phyloP scores from a whole-genome alignment of 2,888 invertebrate species.

The Rhogogaster chlorosoma region DNA sequence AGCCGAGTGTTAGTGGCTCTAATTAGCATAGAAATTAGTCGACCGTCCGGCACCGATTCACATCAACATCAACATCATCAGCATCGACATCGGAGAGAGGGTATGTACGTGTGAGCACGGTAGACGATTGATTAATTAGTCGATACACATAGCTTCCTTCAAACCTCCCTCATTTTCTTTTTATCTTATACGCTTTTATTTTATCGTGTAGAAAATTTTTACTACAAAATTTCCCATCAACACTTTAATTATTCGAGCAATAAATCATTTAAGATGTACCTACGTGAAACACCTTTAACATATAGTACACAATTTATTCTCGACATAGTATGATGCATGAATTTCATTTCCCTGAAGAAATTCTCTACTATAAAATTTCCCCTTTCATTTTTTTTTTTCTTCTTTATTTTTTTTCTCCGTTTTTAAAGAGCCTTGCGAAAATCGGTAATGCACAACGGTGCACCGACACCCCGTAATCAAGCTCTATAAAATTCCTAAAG shows the following conservation, averaged over 20 bases:
- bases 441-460: neutral
- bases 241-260: neutral
- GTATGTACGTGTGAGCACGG: neutral
- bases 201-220: neutral
- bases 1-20: neutral
- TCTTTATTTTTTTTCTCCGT: neutral
- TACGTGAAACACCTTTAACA: neutral
- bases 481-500: slow-evolving; percentile 50
- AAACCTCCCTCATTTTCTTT: neutral
- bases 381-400: neutral
- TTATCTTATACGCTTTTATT: neutral
- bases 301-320: neutral
- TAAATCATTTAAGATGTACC: neutral
- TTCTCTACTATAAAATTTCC: no score
- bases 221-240: neutral
- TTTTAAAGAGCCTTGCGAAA: neutral
- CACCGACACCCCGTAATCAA: slow-evolving; percentile 2
- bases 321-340: no score
- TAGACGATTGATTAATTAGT: slow-evolving; percentile 24
- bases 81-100: neutral
- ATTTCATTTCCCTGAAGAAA: no score
- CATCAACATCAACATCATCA: slow-evolving; percentile 17
- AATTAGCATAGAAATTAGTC: slow-evolving; percentile 50
- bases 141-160: neutral
- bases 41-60: slow-evolving; percentile 2